Conservation (phyloP, 2,113 vertebrate genomes). For the Mustela lutreola region DNA sequence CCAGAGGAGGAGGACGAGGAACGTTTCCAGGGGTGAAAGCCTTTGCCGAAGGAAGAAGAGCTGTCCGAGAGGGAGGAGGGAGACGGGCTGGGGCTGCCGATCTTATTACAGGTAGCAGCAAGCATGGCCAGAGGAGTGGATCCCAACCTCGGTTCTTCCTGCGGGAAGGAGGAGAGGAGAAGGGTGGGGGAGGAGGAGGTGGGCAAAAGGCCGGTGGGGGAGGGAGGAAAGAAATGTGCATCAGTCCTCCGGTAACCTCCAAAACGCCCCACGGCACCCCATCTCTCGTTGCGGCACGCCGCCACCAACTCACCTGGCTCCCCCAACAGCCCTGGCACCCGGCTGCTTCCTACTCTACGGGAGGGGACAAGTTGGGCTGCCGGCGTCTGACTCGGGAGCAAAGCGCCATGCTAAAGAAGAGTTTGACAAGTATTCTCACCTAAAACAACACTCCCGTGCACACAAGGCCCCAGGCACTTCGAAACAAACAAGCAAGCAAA, state of each 20-base stretch:
- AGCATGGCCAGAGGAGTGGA: conserved; percentile 99
- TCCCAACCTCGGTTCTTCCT: conserved; percentile 99
- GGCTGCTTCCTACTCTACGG: conserved; percentile 78
- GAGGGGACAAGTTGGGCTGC: conserved; percentile 72
- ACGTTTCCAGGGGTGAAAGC: conserved; percentile 98
- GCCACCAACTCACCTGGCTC: conserved; percentile 75
- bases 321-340: conserved; percentile 76
- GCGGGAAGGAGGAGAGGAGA: conserved; percentile 78
- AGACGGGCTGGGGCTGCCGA: conserved; percentile 97
- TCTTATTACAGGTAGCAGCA: conserved; percentile 99
- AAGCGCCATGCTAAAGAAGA: conserved; percentile 75
- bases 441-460: conserved; percentile 62
- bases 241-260: conserved; percentile 74
- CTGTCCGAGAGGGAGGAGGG: conserved; percentile 96
- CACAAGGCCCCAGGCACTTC: conserved; percentile 68
- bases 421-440: conserved; percentile 75
- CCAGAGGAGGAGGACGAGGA: conserved; percentile 88
- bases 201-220: conserved; percentile 60
- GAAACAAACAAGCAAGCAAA: conserved; percentile 43
- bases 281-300: conserved; percentile 38
- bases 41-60: conserved; percentile 95
- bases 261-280: conserved; percentile 65
- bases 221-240: conserved; percentile 54
- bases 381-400: conserved; percentile 71
- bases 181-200: conserved; percentile 76